Conservation (phyloP, 2,888 invertebrate species). For the Phlogophora meticulosa region DNA sequence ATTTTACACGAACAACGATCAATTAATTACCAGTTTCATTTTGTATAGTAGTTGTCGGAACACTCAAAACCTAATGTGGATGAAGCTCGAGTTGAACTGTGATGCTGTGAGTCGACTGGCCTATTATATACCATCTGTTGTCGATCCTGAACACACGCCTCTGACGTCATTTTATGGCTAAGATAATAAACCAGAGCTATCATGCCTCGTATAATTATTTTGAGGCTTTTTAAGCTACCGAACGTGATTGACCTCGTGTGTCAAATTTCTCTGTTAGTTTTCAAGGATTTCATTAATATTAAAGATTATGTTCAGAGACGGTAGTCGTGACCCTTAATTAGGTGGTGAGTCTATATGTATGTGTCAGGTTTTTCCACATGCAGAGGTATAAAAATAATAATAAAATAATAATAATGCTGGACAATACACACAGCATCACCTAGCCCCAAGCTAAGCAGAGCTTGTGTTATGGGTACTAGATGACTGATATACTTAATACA, state of each 20-base stretch:
- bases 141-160: conserved; percentile 81
- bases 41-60: conserved; percentile 64
- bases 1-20: conserved; percentile 37
- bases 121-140: conserved; percentile 85
- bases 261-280: conserved; percentile 74
- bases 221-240: conserved; percentile 69
- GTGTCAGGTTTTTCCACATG: background rate
- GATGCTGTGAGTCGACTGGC: conserved; percentile 75
- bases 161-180: conserved; percentile 81
- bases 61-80: conserved; percentile 59
- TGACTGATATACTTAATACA: too few species aligned
- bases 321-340: conserved; percentile 44
- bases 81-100: conserved; percentile 74
- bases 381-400: too few species aligned
- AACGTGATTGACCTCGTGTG: conserved; percentile 82
- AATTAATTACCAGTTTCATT: conserved; percentile 88
- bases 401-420: too few species aligned
- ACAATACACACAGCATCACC: too few species aligned
- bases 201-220: conserved; percentile 82
- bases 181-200: conserved; percentile 76
- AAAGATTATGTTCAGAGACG: conserved; percentile 7
- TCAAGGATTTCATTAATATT: conserved; percentile 73
- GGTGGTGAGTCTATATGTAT: conserved; percentile 10
- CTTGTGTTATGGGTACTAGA: too few species aligned
- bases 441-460: too few species aligned